Conservation (phyloP, 2,113 vertebrate genomes). For the Phasianus colchicus region DNA sequence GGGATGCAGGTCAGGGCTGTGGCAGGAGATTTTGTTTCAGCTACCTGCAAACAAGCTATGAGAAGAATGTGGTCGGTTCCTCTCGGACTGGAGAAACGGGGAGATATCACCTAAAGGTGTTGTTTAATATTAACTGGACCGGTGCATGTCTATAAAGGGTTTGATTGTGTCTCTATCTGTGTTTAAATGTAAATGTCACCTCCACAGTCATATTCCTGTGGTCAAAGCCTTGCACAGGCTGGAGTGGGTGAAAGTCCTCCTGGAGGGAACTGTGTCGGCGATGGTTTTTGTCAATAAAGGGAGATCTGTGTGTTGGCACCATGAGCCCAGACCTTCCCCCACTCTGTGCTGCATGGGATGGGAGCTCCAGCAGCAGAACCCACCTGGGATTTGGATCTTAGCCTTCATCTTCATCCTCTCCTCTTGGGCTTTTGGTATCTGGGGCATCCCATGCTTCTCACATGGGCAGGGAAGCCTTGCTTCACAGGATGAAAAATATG, state of each 20-base stretch:
- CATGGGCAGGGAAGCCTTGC: background rate
- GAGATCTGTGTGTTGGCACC: background rate
- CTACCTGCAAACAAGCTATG: conserved; percentile 24
- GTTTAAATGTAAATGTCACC: background rate
- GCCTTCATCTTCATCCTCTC: background rate
- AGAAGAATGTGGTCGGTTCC: conserved; percentile 51
- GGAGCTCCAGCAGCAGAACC: background rate
- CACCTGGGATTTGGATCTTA: background rate
- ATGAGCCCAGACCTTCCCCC: background rate
- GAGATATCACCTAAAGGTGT: background rate
- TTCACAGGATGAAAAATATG: accelerated
- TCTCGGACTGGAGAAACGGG: background rate
- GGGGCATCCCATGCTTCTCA: background rate
- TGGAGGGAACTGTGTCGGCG: background rate
- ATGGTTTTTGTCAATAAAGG: background rate
- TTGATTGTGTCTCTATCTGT: background rate
- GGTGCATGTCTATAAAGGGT: background rate
- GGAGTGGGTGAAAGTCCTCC: conserved; percentile 42
- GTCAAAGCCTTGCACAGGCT: background rate
- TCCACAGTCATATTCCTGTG: background rate
- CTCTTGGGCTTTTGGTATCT: background rate
- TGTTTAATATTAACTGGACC: conserved; percentile 51
- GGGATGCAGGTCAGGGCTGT: background rate
- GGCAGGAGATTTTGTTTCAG: conserved; percentile 28
- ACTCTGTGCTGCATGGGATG: background rate